Conservation (phyloP, 1,140 invertebrate genomes). For the Apis cerana region DNA sequence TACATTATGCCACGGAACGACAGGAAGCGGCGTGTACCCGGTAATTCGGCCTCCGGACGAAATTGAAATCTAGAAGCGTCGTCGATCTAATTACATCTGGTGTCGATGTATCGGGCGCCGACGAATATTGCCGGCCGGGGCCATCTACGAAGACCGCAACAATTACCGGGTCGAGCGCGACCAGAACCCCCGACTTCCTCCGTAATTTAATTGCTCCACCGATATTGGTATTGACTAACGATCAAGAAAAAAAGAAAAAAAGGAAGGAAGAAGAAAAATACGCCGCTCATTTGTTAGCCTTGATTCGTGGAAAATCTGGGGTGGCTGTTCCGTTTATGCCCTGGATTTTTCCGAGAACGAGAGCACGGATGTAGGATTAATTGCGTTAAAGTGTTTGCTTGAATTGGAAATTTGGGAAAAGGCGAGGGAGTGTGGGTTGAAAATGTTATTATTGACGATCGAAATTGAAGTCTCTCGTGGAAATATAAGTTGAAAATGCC, state of each 20-base stretch:
- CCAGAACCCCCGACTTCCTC: conserved; percentile 44
- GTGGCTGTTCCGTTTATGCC: too few relatives aligned
- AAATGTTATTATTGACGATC: too few relatives aligned
- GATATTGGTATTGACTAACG: conserved; percentile 13
- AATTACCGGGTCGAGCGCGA: conserved; percentile 57
- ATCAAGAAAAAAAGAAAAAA: neutral
- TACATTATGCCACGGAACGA: conserved; percentile 35
- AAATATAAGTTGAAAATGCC: too few relatives aligned
- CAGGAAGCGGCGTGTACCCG: conserved; percentile 42
- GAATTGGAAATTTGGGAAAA: too few relatives aligned
- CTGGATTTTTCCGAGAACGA: too few relatives aligned
- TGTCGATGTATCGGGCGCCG: conserved; percentile 53
- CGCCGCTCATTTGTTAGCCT: neutral
- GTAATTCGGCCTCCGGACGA: conserved; percentile 54
- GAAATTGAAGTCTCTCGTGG: too few relatives aligned
- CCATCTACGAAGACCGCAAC: conserved; percentile 52
- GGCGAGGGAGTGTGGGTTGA: too few relatives aligned
- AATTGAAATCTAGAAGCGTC: conserved; percentile 63
- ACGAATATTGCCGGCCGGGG: conserved; percentile 54
- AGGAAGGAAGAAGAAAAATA: neutral
- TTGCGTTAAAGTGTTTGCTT: too few relatives aligned
- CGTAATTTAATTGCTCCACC: conserved; percentile 49
- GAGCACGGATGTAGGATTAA: too few relatives aligned
- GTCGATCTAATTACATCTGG: conserved; percentile 61
- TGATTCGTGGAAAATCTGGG: neutral